Conservation (phyloP, 2,888 invertebrate species). For the Xylophagus ater region DNA sequence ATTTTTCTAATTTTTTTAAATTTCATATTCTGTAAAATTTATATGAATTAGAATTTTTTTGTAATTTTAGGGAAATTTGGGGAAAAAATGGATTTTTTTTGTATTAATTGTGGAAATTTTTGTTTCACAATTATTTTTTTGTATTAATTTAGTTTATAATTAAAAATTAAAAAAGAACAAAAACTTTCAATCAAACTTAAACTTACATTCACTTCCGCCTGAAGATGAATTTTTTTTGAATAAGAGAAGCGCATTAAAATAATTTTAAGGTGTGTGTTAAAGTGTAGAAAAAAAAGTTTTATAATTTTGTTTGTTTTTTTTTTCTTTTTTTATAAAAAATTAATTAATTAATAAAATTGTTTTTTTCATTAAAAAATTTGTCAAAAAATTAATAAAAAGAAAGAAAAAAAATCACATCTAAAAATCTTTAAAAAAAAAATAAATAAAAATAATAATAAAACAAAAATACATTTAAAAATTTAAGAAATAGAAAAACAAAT, state of each 20-base stretch:
- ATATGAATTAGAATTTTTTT: no score
- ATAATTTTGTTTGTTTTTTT: conserved; percentile 7
- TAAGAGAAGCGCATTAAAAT: conserved; percentile 17
- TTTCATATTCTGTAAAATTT: no score
- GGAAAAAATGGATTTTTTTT: no score
- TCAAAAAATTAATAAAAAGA: conserved; percentile 17
- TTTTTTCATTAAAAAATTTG: neutral
- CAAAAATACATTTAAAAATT: neutral
- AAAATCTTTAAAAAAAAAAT: conserved; percentile 30
- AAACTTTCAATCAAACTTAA: conserved; percentile 22
- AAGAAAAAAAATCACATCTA: conserved; percentile 25
- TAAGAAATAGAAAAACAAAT: no score
- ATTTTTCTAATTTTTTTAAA: no score
- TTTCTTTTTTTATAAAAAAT: neutral
- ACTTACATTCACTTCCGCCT: conserved; percentile 68
- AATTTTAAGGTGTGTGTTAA: conserved; percentile 11
- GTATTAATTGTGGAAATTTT: no score
- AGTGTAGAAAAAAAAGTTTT: conserved; percentile 5
- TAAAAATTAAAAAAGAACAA: conserved; percentile 15
- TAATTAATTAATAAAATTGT: no score
- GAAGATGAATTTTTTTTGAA: conserved; percentile 41
- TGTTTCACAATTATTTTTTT: no score
- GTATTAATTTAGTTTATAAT: no score
- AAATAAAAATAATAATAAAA: neutral
- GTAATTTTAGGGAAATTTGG: no score